Conservation (phyloP, 2,113 vertebrate genomes). For the Plecturocebus donacophilus region DNA sequence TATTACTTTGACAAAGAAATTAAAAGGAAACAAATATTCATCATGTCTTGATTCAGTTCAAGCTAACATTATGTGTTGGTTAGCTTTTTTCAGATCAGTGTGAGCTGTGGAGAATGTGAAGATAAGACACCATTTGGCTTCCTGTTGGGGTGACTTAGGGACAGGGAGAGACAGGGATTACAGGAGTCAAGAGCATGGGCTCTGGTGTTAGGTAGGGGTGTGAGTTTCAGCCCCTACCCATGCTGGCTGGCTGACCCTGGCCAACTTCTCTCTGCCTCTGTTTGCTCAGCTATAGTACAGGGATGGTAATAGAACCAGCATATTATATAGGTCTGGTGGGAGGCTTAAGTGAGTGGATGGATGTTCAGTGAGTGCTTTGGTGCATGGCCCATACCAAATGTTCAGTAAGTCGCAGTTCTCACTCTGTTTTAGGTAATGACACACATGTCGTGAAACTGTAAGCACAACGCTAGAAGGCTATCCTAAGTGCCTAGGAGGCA, state of each 20-base stretch:
- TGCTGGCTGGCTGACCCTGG: too few relatives aligned
- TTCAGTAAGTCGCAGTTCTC: not conserved
- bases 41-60: not conserved
- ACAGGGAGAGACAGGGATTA: not conserved
- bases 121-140: not conserved
- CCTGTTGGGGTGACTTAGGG: not conserved
- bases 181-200: accelerated
- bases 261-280: too few relatives aligned
- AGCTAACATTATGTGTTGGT: not conserved
- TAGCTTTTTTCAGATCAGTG: not conserved
- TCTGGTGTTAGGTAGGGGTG: not conserved
- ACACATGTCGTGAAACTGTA: not conserved
- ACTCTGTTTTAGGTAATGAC: not conserved
- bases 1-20: not conserved
- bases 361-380: not conserved
- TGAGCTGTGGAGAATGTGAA: not conserved
- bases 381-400: not conserved
- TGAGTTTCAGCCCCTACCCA: not conserved
- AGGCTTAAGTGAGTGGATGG: not conserved
- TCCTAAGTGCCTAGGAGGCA: not conserved
- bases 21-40: not conserved
- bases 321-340: accelerated
- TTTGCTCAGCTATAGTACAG: not conserved
- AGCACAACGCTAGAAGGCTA: not conserved
- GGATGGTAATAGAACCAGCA: too few relatives aligned